These are phyloP conservation scores for Loxodonta africana DNA, from an alignment of 2,113 vertebrate species.

Conservation along the genomic window DNA sequence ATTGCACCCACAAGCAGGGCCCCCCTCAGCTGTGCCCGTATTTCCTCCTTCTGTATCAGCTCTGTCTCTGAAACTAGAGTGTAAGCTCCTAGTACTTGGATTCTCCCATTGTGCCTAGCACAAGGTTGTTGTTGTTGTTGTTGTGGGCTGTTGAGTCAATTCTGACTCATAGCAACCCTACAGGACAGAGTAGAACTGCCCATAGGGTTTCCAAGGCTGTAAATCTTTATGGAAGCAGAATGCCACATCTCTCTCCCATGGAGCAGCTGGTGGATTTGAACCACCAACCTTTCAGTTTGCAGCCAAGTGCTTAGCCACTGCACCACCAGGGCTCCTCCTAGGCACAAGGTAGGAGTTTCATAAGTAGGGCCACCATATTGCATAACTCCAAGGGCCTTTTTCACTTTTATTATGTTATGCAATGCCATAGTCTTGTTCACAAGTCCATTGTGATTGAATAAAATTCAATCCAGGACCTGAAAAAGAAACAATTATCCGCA, in stretches of 20 bases:
- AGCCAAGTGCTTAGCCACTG: neutral
- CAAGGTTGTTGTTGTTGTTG: neutral
- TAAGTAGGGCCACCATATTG: neutral
- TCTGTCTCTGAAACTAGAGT: neutral
- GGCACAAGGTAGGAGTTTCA: neutral
- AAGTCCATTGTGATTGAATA: neutral
- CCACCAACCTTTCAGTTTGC: neutral
- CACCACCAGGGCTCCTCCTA: neutral
- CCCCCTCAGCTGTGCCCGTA: neutral
- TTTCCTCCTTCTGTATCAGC: neutral
- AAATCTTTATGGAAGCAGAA: neutral
- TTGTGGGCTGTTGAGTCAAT: neutral
- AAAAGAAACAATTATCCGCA: neutral
- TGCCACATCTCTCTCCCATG: neutral
- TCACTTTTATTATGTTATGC: neutral
- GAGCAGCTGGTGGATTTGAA: neutral
- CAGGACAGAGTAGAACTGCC: neutral
- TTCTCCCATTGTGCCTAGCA: neutral
- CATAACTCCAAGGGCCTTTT: neutral
- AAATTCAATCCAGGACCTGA: neutral
- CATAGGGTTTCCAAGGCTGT: neutral
- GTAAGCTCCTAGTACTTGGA: neutral
- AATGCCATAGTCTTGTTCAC: neutral
- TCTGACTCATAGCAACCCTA: neutral
- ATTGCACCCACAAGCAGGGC: neutral